Base-by-base conservation (phyloP, 2,113 vertebrate genomes). In the Rutilus rutilus region DNA sequence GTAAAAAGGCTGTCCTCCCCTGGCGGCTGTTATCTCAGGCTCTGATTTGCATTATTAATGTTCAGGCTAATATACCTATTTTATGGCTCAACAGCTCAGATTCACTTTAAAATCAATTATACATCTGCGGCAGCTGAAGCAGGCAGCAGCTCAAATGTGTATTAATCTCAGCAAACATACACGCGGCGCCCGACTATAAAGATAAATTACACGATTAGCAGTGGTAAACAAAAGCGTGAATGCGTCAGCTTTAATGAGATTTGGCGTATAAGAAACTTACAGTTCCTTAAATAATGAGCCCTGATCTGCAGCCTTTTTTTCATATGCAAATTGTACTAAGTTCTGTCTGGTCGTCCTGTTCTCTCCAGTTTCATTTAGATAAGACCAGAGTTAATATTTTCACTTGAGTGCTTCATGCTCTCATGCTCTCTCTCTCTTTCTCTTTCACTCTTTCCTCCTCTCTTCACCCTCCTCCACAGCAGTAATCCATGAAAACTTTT, bases 321-420 rank as follows among this genome's bases (percentile, higher is more conserved):
- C 88, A 83, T 90, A 91, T 92, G 90, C 89, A 92, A 92, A 92
- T 92, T 83, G 75, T 47, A 19, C 50, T 82, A 89, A 86, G 86
- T 87, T 87, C 89, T 87, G 90, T 90, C 90, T 92, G 90, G 88
- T 89, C 89, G 86, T 90, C 90, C 89, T 89, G 91, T 90, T 90
- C 89, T 54, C 90, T 90, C 87, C 86, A 90, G 88, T 91, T 91
- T 90, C 90, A 91, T 89, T 92, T 88, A 91, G 90, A 91, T 89
- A 90, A 91, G 89, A 90, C 75, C 91, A 91, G 90, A 91, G 92
- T 94, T 95, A 93, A 93, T 93, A 94, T 94, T 94, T 94, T 94
- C 92, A 93, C 91, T 94, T 93, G 93, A 94, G 91, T 93, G 93
- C 93, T 93, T 93, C 92, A 89, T 90, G 36, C 78, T 77, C 84